These are phyloP conservation scores for Thera britannica DNA, from an alignment of 2,888 invertebrate genomes.

Conservation along the genomic window DNA sequence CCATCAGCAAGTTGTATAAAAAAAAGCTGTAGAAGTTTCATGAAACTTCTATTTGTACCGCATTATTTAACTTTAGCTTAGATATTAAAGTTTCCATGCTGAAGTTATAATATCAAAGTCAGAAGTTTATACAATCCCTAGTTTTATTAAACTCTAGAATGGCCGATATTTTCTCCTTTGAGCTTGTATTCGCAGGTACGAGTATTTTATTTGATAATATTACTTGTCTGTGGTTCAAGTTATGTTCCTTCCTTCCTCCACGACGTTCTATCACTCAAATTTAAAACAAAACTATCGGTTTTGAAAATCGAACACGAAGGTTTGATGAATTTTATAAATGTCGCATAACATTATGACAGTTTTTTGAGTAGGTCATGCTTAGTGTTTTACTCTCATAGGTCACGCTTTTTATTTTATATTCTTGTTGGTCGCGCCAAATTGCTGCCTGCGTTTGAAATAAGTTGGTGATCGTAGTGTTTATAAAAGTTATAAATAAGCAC, in stretches of 20 bases:
- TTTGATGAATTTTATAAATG: conserved; percentile 27
- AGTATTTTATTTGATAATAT: too few species aligned
- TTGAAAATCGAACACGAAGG: conserved; percentile 26
- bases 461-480: conserved; percentile 47
- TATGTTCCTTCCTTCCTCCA: background rate
- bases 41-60: conserved; percentile 7
- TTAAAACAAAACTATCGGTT: conserved; percentile 3
- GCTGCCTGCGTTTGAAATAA: conserved; percentile 45
- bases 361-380: conserved; percentile 57
- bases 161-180: conserved; percentile 21
- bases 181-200: too few species aligned
- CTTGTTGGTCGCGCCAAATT: conserved; percentile 45
- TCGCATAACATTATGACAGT: conserved; percentile 64
- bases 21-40: background rate
- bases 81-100: conserved; percentile 7
- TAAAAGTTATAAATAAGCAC: conserved; percentile 53
- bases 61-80: conserved; percentile 2
- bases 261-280: too few species aligned
- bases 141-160: conserved; percentile 29
- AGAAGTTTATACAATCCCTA: conserved; percentile 26
- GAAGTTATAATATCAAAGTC: conserved; percentile 10
- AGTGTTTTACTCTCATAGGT: background rate
- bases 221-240: too few species aligned
- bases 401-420: background rate
- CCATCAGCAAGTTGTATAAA: too few species aligned